Evolutionary conservation across 2,113 vertebrate genomes (phyloP).

Genomic region (Numida meleagris): DNA sequence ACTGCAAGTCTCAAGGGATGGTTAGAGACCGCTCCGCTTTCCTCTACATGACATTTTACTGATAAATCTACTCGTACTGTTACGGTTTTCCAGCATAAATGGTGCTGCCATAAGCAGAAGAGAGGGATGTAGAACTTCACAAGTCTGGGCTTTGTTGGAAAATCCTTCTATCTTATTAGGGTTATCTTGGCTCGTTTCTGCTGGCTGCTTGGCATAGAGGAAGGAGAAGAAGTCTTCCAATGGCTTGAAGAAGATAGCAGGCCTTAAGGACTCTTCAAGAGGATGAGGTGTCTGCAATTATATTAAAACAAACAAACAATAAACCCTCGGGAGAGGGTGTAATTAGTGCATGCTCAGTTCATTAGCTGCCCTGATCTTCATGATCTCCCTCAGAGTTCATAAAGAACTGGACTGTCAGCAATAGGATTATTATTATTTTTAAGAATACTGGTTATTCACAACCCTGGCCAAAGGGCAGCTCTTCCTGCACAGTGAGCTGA

Average conservation of each 20-base stretch:
- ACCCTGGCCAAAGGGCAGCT: slow-evolving; percentile 2
- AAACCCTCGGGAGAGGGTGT: neutral
- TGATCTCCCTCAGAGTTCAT: neutral
- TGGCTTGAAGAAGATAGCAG: slow-evolving; percentile 1
- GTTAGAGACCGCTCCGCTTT: neutral
- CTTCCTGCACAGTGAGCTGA: neutral
- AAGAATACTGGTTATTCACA: neutral
- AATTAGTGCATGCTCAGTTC: neutral
- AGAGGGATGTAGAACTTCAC: neutral
- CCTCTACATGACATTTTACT: neutral
- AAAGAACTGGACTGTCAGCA: slow-evolving; percentile 21
- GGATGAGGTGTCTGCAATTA: slow-evolving; percentile 19
- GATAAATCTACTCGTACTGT: slow-evolving; percentile 12
- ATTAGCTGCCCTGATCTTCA: neutral
- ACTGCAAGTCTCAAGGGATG: neutral
- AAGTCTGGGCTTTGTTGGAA: neutral
- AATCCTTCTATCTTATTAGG: neutral
- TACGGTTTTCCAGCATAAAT: neutral
- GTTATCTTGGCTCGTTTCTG: neutral
- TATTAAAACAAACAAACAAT: neutral
- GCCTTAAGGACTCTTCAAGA: slow-evolving; percentile 6
- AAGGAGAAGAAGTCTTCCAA: slow-evolving; percentile 66
- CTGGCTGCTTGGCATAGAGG: slow-evolving; percentile 13
- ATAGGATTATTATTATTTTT: neutral
- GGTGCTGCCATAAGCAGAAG: neutral